phyloP scores from a whole-genome alignment of 2,113 vertebrate species.

The Oenanthe oenanthe region DNA sequence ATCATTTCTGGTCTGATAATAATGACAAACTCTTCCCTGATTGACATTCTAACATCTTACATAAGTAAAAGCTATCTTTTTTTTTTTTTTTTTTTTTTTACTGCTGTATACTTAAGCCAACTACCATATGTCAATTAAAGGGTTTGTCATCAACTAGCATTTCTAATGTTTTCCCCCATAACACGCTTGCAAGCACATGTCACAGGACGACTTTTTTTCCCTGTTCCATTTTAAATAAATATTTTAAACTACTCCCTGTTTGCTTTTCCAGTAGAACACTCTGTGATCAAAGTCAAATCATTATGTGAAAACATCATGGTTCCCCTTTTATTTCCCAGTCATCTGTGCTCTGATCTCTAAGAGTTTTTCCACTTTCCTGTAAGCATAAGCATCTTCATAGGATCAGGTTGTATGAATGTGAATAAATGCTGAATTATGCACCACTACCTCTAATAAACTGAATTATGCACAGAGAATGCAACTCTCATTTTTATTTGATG shows the following conservation, averaged over 20 bases:
- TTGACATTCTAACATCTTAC: constrained; percentile 68
- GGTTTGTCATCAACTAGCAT: constrained; percentile 37
- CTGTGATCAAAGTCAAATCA: constrained; percentile 56
- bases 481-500: neutral
- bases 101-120: constrained; percentile 33
- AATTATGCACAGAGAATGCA: neutral
- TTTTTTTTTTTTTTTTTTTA: constrained; percentile 68
- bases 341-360: constrained; percentile 22
- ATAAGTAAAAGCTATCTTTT: constrained; percentile 65
- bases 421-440: neutral
- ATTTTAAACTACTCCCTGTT: constrained; percentile 43
- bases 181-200: constrained; percentile 22
- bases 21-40: constrained; percentile 43
- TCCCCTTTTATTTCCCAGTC: neutral
- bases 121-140: constrained; percentile 61
- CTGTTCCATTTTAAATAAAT: constrained; percentile 32
- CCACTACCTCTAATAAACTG: neutral
- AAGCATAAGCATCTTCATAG: constrained; percentile 4
- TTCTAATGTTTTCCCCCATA: constrained; percentile 29
- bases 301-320: neutral
- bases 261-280: constrained; percentile 6
- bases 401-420: neutral
- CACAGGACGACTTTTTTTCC: neutral
- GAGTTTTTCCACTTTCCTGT: constrained; percentile 4
- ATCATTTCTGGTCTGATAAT: constrained; percentile 45